Evolutionary conservation across 2,113 vertebrate species (phyloP), one percentile per base, ranked within the genome.

Genomic region (Phaethon lepturus): DNA sequence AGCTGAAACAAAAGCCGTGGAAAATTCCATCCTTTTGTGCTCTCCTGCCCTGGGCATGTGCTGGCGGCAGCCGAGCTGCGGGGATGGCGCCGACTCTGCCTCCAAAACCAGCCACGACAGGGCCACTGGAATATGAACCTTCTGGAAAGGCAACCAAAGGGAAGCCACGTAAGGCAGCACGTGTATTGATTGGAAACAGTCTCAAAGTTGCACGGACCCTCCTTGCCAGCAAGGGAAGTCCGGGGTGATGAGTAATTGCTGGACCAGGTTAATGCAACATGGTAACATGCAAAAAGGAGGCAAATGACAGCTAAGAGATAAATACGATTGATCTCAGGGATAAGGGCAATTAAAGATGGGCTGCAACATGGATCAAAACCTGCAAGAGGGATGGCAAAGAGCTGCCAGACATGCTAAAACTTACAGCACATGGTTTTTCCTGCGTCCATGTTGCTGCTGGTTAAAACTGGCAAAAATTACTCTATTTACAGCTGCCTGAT

Each of bases 21-120:
- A 97, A 97, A 93, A 96, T 97, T 97, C 95, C 95, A 96, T 80
- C 88, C 81, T 80, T 93, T 93, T 96, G 86, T 90, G 92, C 56
- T 88, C 69, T 81, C 55, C 84, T 62, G 81, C 94, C 86, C 79
- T 4, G 1, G 83, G 88, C 17, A 0, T 26, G 71, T 42, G 49
- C 73, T 66, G 42, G 52, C 1, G 16, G 79, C 49, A 74, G 88
- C 74, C 4, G 28, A 66, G 83, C 26, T 35, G 47, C 0, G 4
- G 79, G 68, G 68, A 73, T 2, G 14, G 78, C 52, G 84, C 42
- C 4, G 7, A 58, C 49, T 33, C 76, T 73, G 81, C 40, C 64
- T 66, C 29, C 4, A 0, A 53, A 53, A 55, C 38, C 72, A 68
- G 55, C 0, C 35, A 31, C 64, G 6, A 5, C 62, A 23, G 44